Percentiles rank a stretch among this genome's conserved stretches.
Evolutionary conservation across 1,140 invertebrate genomes (phyloP).

Genomic region (Scaptomyza pallida): DNA sequence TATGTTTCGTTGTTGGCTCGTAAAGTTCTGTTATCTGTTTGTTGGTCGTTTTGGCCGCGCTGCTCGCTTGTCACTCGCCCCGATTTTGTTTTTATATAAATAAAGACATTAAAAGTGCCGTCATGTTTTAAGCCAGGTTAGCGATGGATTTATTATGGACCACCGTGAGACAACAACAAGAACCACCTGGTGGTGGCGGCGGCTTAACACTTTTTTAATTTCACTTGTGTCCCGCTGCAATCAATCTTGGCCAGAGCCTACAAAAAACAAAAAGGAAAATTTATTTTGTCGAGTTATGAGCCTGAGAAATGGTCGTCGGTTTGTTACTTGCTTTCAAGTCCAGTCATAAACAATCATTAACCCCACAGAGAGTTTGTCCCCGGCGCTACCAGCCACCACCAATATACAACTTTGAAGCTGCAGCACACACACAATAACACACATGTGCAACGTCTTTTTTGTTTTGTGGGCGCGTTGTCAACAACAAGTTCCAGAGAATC

Average conservation of each 20-base stretch:
- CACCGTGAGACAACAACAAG: constrained; percentile 50
- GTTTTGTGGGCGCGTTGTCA: constrained; percentile 32
- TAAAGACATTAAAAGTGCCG: constrained; percentile 81
- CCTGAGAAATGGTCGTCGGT: constrained; percentile 60
- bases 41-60: constrained; percentile 15
- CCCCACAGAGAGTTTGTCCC: constrained; percentile 28
- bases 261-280: constrained; percentile 1
- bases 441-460: constrained; percentile 43
- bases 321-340: constrained; percentile 8
- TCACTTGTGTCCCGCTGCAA: constrained; percentile 73
- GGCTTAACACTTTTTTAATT: constrained; percentile 79
- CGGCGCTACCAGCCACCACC: constrained; percentile 29
- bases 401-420: constrained; percentile 2
- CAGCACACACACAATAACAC: constrained; percentile 9
- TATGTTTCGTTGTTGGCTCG: constrained; percentile 22
- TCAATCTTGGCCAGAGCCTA: constrained; percentile 56
- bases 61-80: constrained; percentile 68
- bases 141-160: constrained; percentile 76
- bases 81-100: constrained; percentile 80
- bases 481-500: constrained; percentile 70
- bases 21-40: constrained; percentile 20
- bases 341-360: constrained; percentile 78
- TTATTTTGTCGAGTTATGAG: constrained; percentile 63
- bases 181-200: constrained; percentile 51
- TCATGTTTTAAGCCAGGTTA: constrained; percentile 55